Evolutionary conservation across 2,888 invertebrate species (phyloP).

Genomic region (Mesoligia furuncula): DNA sequence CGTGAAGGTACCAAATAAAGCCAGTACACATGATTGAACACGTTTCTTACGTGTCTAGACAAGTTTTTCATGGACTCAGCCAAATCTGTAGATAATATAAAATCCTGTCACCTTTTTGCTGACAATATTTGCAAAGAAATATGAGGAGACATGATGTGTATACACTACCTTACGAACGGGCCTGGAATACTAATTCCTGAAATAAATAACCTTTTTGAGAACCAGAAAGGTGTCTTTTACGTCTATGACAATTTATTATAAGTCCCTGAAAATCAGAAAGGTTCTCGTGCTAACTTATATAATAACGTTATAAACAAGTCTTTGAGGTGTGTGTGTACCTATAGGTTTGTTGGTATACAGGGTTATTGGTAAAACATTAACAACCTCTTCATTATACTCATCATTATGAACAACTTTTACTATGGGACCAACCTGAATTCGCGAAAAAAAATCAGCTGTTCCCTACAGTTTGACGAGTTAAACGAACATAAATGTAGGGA

Average conservation of each 20-base stretch:
- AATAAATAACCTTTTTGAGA: slow-evolving; percentile 30
- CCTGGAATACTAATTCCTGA: slow-evolving; percentile 45
- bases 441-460: no score
- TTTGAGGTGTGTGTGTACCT: background rate
- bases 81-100: slow-evolving; percentile 35
- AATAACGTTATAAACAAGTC: background rate
- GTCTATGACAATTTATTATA: background rate
- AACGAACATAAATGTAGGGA: no score
- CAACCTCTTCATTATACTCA: no score
- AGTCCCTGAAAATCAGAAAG: background rate
- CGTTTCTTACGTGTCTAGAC: slow-evolving; percentile 42
- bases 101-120: slow-evolving; percentile 32
- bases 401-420: no score
- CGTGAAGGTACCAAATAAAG: slow-evolving; percentile 10
- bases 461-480: no score
- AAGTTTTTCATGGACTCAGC: slow-evolving; percentile 34
- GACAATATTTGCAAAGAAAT: slow-evolving; percentile 44
- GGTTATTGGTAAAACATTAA: no score
- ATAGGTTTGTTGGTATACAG: no score
- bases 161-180: slow-evolving; percentile 13
- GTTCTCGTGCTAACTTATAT: background rate
- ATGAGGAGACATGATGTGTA: slow-evolving; percentile 12
- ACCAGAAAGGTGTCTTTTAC: background rate
- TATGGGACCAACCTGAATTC: no score
- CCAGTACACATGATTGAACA: slow-evolving; percentile 24